These are phyloP conservation scores for Aphelocoma californica DNA, from an alignment of 2,797 vertebrate genomes.

Conservation along the genomic window DNA sequence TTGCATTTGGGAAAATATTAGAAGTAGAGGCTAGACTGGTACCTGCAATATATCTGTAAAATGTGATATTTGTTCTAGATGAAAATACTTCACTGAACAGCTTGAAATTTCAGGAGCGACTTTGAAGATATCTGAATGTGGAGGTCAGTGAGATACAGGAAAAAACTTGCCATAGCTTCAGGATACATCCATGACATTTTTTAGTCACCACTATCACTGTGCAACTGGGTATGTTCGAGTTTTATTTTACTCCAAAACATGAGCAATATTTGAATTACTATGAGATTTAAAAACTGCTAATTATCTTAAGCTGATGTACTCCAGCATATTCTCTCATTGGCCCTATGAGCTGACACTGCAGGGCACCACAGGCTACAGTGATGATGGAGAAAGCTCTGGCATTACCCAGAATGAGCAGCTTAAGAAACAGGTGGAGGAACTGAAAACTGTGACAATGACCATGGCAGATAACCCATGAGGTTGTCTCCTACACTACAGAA, in stretches of 20 bases:
- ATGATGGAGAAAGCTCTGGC: neutral
- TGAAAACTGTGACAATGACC: neutral
- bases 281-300: neutral
- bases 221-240: neutral
- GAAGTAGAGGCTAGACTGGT: neutral
- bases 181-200: neutral
- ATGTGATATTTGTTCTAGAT: neutral
- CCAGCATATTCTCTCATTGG: neutral
- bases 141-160: neutral
- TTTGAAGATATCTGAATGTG: neutral
- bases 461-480: neutral
- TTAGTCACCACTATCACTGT: neutral
- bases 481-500: neutral
- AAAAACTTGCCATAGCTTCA: neutral
- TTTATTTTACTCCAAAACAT: neutral
- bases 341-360: neutral
- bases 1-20: neutral
- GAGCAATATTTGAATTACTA: neutral
- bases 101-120: neutral
- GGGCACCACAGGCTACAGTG: neutral
- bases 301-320: neutral
- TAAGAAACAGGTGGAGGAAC: neutral
- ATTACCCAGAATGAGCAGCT: neutral
- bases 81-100: neutral
- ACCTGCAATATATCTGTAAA: neutral